A percentile compares a stretch with the other conserved stretches of the same genome.
These are phyloP conservation scores for Typhlichthys subterraneus DNA, from an alignment of 2,797 vertebrate species.

Conservation along the genomic window DNA sequence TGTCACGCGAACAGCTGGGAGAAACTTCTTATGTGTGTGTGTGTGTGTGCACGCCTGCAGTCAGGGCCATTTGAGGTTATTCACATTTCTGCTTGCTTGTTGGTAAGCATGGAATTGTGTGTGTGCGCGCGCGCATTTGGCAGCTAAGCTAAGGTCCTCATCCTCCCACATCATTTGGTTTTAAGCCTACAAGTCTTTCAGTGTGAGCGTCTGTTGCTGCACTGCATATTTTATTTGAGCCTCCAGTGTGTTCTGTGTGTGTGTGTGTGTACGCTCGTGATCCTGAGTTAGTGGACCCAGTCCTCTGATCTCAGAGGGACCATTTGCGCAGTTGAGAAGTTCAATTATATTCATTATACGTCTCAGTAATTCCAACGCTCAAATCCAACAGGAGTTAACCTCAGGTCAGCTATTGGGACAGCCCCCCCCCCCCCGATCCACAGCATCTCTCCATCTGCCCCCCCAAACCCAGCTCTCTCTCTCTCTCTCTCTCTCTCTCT, in stretches of 20 bases:
- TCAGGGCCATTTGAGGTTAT: not conserved
- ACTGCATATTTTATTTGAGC: too few relatives aligned
- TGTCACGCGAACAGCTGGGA: not conserved
- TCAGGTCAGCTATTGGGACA: not conserved
- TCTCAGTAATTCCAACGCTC: conserved; percentile 18
- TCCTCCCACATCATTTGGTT: too few relatives aligned
- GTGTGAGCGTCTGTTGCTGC: too few relatives aligned
- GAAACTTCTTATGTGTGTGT: not conserved
- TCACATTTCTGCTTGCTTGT: too few relatives aligned
- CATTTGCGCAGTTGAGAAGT: conserved; percentile 17
- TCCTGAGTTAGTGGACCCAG: not conserved
- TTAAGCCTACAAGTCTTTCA: too few relatives aligned
- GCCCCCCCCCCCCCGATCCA: not conserved
- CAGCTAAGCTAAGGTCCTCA: too few relatives aligned
- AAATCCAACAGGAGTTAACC: conserved; percentile 28
- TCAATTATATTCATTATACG: not conserved
- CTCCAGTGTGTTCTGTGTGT: too few relatives aligned
- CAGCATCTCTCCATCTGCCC: not conserved
- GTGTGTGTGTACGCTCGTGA: not conserved
- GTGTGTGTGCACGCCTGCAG: not conserved
- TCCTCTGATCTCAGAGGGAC: conserved; percentile 1
- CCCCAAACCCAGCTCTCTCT: not conserved
- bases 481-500: not conserved
- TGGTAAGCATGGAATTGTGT: too few relatives aligned
- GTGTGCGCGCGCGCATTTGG: too few relatives aligned